These are phyloP conservation scores for Tangara arthus DNA, from an alignment of 2,797 vertebrate genomes.

Conservation along the genomic window DNA sequence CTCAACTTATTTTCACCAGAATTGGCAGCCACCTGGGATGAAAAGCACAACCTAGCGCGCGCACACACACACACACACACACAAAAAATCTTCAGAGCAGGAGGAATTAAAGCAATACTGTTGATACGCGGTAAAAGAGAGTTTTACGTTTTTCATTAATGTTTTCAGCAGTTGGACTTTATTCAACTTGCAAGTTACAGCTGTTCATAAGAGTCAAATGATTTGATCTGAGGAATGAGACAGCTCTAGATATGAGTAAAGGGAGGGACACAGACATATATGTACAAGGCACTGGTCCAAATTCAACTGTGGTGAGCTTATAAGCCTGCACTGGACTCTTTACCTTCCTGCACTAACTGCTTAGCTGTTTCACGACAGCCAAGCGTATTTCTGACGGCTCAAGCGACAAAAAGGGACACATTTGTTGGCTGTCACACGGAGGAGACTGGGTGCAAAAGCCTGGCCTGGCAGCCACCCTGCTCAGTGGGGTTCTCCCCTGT, in stretches of 20 bases:
- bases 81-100: neutral
- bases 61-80: neutral
- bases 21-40: conserved; percentile 31
- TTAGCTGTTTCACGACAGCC: neutral
- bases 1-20: conserved; percentile 39
- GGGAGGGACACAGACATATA: neutral
- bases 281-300: neutral
- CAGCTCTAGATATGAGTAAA: neutral
- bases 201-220: neutral
- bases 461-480: neutral
- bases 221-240: conserved; percentile 21
- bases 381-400: neutral
- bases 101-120: neutral
- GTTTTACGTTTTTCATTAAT: conserved; percentile 19
- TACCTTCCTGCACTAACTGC: neutral
- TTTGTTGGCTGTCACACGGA: neutral
- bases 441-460: neutral
- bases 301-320: neutral
- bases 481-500: neutral
- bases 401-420: neutral
- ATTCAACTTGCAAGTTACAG: conserved; percentile 30
- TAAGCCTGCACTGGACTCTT: neutral
- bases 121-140: neutral
- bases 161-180: neutral
- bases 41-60: neutral